Base-by-base conservation (phyloP, 2,113 vertebrate species). In the Paramormyrops kingsleyae region DNA sequence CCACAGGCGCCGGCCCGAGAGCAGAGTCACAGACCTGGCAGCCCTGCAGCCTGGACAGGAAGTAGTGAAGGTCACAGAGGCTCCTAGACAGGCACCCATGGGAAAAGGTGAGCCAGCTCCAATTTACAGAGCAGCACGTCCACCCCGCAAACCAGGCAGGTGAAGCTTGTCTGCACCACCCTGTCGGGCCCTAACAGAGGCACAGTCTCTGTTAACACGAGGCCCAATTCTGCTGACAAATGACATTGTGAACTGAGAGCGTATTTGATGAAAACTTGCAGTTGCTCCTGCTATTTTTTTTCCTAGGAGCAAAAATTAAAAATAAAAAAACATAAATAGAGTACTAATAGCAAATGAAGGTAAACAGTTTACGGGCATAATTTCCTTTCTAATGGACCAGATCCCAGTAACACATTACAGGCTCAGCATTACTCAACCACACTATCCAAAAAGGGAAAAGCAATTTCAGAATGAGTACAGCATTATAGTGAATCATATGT, bases 11-110 rank as follows among this genome's bases (percentile, higher is more conserved):
- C 92, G 90, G 91, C 94, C 92, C 92, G 92, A 91, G 92, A 91
- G 94, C 93, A 94, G 94, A 93, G 92, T 92, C 90, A 90, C 15
- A 88, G 90, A 91, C 50, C 52, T 5, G 50, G 47, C 5, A 92
- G 92, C 93, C 46, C 93, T 90, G 90, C 89, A 94, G 84, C 90
- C 91, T 91, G 93, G 92, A 91, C 93, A 94, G 94, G 95, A 94
- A 94, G 94, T 90, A 92, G 93, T 93, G 93, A 92, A 92, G 91
- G 91, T 92, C 88, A 89, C 88, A 90, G 47, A 27, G 85, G 24
- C 59, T 88, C 70, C 74, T 89, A 91, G 90, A 90, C 90, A 90
- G 91, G 92, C 91, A 93, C 91, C 91, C 90, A 92, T 66, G 59
- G 93, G 83, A 91, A 90, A 92, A 87, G 66, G 89, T 91, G 89